phyloP scores from a whole-genome alignment of 1,140 invertebrate genomes.

The Atta cephalotes region DNA sequence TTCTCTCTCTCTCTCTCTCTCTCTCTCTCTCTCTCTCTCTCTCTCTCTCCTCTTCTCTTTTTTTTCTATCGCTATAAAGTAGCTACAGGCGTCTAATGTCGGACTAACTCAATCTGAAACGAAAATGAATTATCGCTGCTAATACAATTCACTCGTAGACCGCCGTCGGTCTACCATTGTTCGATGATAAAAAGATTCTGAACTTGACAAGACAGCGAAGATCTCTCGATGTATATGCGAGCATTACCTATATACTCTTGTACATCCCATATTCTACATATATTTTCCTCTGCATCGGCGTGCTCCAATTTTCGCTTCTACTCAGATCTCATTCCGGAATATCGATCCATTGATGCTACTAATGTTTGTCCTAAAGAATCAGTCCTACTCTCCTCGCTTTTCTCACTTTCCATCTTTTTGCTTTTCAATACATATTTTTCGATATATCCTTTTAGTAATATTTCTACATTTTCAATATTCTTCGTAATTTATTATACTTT shows the following conservation, averaged over 20 bases:
- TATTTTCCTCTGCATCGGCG: background rate
- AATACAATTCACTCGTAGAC: slow-evolving; percentile 55
- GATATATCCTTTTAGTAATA: background rate
- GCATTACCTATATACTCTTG: background rate
- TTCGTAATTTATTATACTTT: background rate
- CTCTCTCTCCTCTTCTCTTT: background rate
- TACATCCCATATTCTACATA: background rate
- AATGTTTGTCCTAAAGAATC: background rate
- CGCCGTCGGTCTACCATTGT: slow-evolving; percentile 19
- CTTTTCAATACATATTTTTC: background rate
- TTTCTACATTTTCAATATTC: background rate
- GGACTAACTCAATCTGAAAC: slow-evolving; percentile 65
- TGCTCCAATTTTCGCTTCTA: slow-evolving; percentile 43
- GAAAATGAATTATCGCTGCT: slow-evolving; percentile 70
- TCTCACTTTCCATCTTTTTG: background rate
- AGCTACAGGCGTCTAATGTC: slow-evolving; percentile 53
- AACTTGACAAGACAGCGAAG: slow-evolving; percentile 30
- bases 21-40: background rate
- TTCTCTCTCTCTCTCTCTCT: background rate
- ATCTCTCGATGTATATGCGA: slow-evolving; percentile 27
- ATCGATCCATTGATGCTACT: slow-evolving; percentile 21
- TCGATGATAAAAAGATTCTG: slow-evolving; percentile 51
- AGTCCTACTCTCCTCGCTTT: background rate
- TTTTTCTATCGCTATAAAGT: background rate
- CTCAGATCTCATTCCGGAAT: slow-evolving; percentile 9